phyloP scores from a whole-genome alignment of 2,113 vertebrate genomes.

The Macquaria ambigua region DNA sequence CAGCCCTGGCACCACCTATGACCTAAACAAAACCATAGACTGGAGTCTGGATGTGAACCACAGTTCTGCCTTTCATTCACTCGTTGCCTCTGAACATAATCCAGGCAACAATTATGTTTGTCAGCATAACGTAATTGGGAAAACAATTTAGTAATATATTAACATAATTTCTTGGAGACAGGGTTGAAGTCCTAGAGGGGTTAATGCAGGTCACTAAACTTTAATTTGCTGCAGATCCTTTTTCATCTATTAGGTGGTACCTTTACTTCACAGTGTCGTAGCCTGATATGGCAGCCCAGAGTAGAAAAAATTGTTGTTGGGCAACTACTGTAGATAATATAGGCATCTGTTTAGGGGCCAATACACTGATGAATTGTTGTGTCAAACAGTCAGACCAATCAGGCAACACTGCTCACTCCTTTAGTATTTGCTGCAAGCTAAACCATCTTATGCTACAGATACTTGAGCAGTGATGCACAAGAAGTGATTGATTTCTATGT shows the following conservation, averaged over 20 bases:
- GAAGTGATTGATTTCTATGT: background rate
- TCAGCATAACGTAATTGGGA: no score
- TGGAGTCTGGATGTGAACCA: background rate
- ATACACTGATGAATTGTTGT: background rate
- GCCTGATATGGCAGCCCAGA: background rate
- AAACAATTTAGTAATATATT: no score
- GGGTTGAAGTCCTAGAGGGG: no score
- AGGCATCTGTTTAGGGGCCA: background rate
- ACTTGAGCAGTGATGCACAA: background rate
- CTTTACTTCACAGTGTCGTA: background rate
- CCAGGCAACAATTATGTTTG: no score
- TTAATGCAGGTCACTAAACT: no score
- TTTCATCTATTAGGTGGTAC: slow-evolving; percentile 10
- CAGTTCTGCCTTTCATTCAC: no score
- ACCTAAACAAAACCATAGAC: background rate
- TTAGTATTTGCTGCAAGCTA: background rate
- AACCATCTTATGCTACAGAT: background rate
- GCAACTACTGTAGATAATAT: background rate
- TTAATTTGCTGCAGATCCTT: background rate
- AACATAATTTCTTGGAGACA: no score
- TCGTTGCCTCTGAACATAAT: no score
- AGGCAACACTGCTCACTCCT: background rate
- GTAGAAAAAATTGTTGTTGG: no score
- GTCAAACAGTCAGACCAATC: slow-evolving; percentile 2
- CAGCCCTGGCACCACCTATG: background rate